These are phyloP conservation scores for Phalangium opilio DNA, from an alignment of 2,888 invertebrate genomes.

Conservation along the genomic window DNA sequence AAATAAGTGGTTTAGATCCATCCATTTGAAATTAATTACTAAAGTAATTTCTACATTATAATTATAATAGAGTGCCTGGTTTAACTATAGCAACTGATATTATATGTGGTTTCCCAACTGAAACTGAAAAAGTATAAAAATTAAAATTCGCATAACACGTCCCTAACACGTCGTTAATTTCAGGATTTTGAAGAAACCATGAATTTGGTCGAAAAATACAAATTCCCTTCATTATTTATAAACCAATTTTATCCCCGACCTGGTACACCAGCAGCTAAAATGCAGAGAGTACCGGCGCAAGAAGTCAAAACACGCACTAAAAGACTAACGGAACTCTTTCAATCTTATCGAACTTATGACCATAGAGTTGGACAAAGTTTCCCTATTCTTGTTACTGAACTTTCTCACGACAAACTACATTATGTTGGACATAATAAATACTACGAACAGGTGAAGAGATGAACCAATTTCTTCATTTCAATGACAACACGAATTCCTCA, in stretches of 20 bases:
- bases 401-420: conserved; percentile 74
- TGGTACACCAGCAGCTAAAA: conserved; percentile 86
- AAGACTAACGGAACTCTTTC: conserved; percentile 67
- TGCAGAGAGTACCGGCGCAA: conserved; percentile 66
- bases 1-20: neutral
- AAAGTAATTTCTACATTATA: neutral
- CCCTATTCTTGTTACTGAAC: conserved; percentile 76
- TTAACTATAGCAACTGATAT: conserved; percentile 94
- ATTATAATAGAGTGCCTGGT: conserved; percentile 53
- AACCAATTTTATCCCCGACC: conserved; percentile 96
- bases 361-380: conserved; percentile 49
- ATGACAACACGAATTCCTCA: no score
- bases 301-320: conserved; percentile 74
- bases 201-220: conserved; percentile 61
- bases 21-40: neutral
- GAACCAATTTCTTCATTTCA: no score
- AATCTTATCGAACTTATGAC: conserved; percentile 68
- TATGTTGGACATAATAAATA: conserved; percentile 88
- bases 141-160: no score
- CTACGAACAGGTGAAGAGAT: conserved; percentile 83
- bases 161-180: no score
- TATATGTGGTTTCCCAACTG: conserved; percentile 96
- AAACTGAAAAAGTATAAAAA: conserved; percentile 50
- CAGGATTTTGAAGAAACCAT: conserved; percentile 76
- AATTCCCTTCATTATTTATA: conserved; percentile 87